Percentiles rank a stretch among this genome's conserved stretches.
Conservation (phyloP, 1,140 invertebrate genomes). For the Laodelphax striatellus region DNA sequence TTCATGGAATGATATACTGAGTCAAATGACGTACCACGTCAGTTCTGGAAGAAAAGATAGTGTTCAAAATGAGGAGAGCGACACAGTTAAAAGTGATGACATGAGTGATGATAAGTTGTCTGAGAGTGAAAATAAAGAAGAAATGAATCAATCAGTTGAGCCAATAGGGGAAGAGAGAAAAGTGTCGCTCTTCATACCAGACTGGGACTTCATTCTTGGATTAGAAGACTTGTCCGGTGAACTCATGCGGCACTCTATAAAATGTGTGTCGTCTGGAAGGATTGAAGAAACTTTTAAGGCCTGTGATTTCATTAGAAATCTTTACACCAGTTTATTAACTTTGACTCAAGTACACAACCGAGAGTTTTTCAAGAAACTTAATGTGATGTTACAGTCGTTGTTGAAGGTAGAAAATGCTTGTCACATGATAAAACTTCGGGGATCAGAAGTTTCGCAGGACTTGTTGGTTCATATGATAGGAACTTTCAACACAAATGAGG, state of each 20-base stretch:
- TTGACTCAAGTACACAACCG: slow-evolving; percentile 38
- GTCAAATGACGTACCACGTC: slow-evolving; percentile 31
- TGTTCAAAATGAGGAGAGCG: slow-evolving; percentile 21
- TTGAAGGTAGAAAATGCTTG: slow-evolving; percentile 75
- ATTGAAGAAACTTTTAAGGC: slow-evolving; percentile 60
- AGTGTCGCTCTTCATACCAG: slow-evolving; percentile 33
- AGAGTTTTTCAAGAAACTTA: slow-evolving; percentile 61
- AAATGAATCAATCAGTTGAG: too few relatives aligned
- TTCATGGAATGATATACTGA: slow-evolving; percentile 36
- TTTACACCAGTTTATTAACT: slow-evolving; percentile 59
- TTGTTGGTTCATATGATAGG: too few relatives aligned
- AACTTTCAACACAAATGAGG: too few relatives aligned
- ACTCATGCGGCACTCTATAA: slow-evolving; percentile 79
- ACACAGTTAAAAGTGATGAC: slow-evolving; percentile 20
- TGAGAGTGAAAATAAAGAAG: too few relatives aligned
- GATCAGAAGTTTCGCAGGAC: slow-evolving; percentile 54
- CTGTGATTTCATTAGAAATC: slow-evolving; percentile 55
- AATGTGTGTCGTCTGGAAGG: slow-evolving; percentile 64
- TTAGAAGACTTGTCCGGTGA: slow-evolving; percentile 82
- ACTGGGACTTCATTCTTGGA: slow-evolving; percentile 67
- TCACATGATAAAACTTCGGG: slow-evolving; percentile 69
- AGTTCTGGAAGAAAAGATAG: slow-evolving; percentile 9
- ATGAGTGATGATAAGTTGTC: too few relatives aligned
- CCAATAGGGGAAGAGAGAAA: too few relatives aligned
- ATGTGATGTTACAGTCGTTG: slow-evolving; percentile 56